Conservation (phyloP, 1,140 invertebrate genomes). For the Dinoponera quadriceps region DNA sequence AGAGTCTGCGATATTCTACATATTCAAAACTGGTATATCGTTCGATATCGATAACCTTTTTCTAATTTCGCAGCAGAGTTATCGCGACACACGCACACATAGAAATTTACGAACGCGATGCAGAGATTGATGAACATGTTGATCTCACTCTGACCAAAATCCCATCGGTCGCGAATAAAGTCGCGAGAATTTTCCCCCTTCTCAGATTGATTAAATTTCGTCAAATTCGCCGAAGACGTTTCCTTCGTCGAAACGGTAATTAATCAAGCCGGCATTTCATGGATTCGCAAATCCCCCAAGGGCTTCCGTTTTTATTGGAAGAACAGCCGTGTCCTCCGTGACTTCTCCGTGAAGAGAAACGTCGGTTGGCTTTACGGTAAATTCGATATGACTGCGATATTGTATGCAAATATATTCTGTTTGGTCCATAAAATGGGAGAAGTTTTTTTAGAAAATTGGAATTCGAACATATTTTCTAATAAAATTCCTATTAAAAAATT, state of each 20-base stretch:
- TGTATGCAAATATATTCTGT: neutral
- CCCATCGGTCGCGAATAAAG: slow-evolving; percentile 22
- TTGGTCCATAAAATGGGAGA: neutral
- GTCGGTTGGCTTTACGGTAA: slow-evolving; percentile 10
- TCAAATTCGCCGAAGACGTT: slow-evolving; percentile 1
- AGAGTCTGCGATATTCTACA: too few species aligned
- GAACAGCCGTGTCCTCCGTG: neutral
- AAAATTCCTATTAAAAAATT: neutral
- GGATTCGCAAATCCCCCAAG: neutral
- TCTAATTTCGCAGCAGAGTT: neutral
- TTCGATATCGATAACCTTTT: slow-evolving; percentile 28
- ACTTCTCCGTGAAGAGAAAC: neutral
- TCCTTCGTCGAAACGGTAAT: slow-evolving; percentile 16
- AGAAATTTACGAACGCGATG: neutral
- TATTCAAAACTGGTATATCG: neutral
- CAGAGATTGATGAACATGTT: slow-evolving; percentile 28
- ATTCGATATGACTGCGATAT: slow-evolving; percentile 4
- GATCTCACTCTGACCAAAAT: slow-evolving; percentile 13
- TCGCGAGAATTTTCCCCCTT: neutral
- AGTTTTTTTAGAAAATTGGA: neutral
- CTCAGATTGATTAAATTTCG: slow-evolving; percentile 3
- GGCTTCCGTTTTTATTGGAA: slow-evolving; percentile 38
- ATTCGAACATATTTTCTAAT: neutral
- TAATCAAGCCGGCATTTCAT: slow-evolving; percentile 30
- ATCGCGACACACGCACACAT: neutral